These are phyloP conservation scores for Tetragnatha versicolor DNA, from an alignment of 1,140 invertebrate species.

Conservation along the genomic window DNA sequence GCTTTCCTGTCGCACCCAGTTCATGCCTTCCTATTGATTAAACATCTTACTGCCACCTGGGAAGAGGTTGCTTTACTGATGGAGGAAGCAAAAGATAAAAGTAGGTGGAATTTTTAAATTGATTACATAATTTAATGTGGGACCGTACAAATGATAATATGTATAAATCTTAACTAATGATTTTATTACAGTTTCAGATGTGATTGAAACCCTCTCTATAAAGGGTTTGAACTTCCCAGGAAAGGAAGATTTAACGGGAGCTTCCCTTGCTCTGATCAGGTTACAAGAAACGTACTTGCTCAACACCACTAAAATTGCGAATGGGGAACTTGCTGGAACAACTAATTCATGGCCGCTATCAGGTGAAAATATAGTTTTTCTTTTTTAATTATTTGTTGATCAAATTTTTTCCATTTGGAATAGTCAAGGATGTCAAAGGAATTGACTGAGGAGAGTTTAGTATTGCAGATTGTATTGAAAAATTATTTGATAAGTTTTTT, in stretches of 20 bases:
- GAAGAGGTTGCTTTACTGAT: constrained; percentile 79
- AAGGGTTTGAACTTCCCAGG: constrained; percentile 79
- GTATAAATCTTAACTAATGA: too few relatives aligned
- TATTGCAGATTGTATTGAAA: too few relatives aligned
- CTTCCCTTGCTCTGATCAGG: constrained; percentile 89
- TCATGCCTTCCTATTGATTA: constrained; percentile 95
- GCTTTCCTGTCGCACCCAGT: constrained; percentile 92
- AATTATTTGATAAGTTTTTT: too few relatives aligned
- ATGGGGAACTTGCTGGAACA: constrained; percentile 82
- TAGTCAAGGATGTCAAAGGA: too few relatives aligned
- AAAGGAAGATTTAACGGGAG: constrained; percentile 76
- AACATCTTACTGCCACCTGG: constrained; percentile 91
- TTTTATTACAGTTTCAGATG: neutral
- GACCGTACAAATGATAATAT: too few relatives aligned
- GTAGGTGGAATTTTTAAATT: too few relatives aligned
- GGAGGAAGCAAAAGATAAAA: too few relatives aligned
- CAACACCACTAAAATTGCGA: constrained; percentile 85
- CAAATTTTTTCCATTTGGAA: too few relatives aligned
- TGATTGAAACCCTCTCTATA: constrained; percentile 3
- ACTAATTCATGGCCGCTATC: constrained; percentile 69
- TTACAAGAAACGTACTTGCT: constrained; percentile 97
- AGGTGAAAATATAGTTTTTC: constrained; percentile 66
- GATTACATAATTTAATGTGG: too few relatives aligned
- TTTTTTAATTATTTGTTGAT: too few relatives aligned
- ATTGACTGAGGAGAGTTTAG: too few relatives aligned